Evolutionary conservation across 2,113 vertebrate species (phyloP), one percentile per base, ranked within the genome.

Genomic region (Eurypyga helias): DNA sequence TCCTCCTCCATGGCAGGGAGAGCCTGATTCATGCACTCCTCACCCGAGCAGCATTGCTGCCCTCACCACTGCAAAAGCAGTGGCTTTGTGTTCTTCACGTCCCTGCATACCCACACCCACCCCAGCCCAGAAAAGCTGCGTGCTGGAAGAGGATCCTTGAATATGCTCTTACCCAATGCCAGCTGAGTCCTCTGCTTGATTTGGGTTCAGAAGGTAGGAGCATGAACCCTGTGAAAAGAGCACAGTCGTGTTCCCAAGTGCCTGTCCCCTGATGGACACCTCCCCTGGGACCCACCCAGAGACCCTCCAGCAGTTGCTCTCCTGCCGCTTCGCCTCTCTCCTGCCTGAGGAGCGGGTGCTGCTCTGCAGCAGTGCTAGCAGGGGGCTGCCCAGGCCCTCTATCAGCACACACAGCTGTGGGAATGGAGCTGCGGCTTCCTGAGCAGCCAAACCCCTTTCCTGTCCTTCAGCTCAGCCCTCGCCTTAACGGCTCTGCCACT

Each of bases 381-480:
- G 1, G 1, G 43, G 43, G 20, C 58, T 87, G 67, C 55, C 36
- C 81, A 19, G 66, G 8, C 28, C 45, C 24, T 43, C 81, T 97
- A 96, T 97, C 95, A 79, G 78, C 29, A 34, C 4, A 0, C 17
- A 0, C 96, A 94, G 95, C 18, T 87, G 55, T 20, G 57, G 65
- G 31, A 51, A 29, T 38, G 69, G 43, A 90, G 19, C 43, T 38
- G 87, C 1, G 52, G 94, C 83, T 97, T 97, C 94, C 96, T 87
- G 90, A 82, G 78, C 45, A 43, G 48, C 52, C 34, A 54, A 93
- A 83, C 4, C 29, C 60, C 66, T 15, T 41, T 77, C 58, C 87
- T 69, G 62, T 43, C 67, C 54, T 65, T 49, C 48, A 1, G 1
- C 62, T 33, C 33, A 7, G 58, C 64, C 14, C 72, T 67, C 1